These are phyloP conservation scores for Tromatobia lineatoria DNA, from an alignment of 2,888 invertebrate species.

Conservation along the genomic window DNA sequence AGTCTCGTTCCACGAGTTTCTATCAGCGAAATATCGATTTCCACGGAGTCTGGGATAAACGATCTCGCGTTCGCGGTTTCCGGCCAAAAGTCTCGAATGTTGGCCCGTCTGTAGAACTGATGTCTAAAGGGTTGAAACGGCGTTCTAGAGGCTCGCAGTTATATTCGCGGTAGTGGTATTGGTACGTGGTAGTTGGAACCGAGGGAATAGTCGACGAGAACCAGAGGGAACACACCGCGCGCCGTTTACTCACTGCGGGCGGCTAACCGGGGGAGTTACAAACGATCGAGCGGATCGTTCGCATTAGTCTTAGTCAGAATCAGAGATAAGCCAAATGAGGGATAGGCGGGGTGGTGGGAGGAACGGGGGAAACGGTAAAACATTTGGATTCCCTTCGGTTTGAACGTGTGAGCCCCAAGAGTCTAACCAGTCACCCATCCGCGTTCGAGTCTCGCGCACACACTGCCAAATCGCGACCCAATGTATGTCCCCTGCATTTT, in stretches of 20 bases:
- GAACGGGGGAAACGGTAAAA: slow-evolving; percentile 63
- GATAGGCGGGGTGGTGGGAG: slow-evolving; percentile 70
- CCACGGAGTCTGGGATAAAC: slow-evolving; percentile 71
- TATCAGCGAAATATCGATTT: slow-evolving; percentile 73
- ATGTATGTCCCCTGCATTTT: slow-evolving; percentile 19
- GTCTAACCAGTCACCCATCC: slow-evolving; percentile 65
- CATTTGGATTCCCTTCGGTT: slow-evolving; percentile 45
- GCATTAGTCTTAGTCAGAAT: slow-evolving; percentile 83
- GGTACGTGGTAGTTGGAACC: slow-evolving; percentile 39
- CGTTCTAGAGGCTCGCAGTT: neutral
- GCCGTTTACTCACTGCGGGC: slow-evolving; percentile 48
- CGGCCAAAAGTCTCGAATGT: slow-evolving; percentile 72
- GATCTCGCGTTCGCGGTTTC: slow-evolving; percentile 71
- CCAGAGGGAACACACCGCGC: slow-evolving; percentile 62
- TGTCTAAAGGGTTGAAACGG: slow-evolving; percentile 47
- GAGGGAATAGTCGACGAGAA: slow-evolving; percentile 68
- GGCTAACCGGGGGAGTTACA: slow-evolving; percentile 76
- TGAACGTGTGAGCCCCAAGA: slow-evolving; percentile 54
- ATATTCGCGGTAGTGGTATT: slow-evolving; percentile 26
- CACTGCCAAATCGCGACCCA: slow-evolving; percentile 3
- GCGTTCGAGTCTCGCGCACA: slow-evolving; percentile 31
- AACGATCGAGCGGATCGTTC: slow-evolving; percentile 81
- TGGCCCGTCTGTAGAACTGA: slow-evolving; percentile 26
- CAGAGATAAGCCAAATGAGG: slow-evolving; percentile 82
- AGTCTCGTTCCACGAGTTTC: slow-evolving; percentile 67